phyloP scores from a whole-genome alignment of 2,797 vertebrate genomes.

The Esox lucius region DNA sequence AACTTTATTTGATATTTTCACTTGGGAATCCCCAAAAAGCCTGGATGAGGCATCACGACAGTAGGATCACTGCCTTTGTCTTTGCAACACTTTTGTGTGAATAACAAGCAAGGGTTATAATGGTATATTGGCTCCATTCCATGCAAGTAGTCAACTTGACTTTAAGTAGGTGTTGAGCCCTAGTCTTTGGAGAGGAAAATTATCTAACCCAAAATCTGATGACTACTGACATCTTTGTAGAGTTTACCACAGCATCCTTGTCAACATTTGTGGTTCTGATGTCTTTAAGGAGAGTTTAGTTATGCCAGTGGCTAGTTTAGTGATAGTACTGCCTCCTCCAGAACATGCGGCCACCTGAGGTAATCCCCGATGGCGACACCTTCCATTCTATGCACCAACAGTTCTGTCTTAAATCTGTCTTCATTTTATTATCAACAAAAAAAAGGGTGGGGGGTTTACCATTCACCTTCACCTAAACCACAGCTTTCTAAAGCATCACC shows the following conservation, averaged over 20 bases:
- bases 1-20: no score
- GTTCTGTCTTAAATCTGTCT: not conserved
- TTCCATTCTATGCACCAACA: not conserved
- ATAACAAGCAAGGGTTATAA: no score
- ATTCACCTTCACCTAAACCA: slow-evolving; percentile 10
- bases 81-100: no score
- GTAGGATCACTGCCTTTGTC: no score
- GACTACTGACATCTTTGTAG: not conserved
- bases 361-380: not conserved
- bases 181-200: not conserved
- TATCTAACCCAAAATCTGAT: not conserved
- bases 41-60: no score
- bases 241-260: not conserved
- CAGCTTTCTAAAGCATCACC: slow-evolving; percentile 93
- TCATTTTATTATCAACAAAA: not conserved
- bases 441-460: accelerated
- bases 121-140: no score
- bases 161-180: not conserved
- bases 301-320: not conserved
- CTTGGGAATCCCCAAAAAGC: no score
- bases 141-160: no score
- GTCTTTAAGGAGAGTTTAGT: not conserved
- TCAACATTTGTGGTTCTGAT: not conserved
- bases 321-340: not conserved
- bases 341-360: not conserved